Evolutionary conservation across 1,140 invertebrate genomes (phyloP).

Genomic region (Drosophila kikkawai): DNA sequence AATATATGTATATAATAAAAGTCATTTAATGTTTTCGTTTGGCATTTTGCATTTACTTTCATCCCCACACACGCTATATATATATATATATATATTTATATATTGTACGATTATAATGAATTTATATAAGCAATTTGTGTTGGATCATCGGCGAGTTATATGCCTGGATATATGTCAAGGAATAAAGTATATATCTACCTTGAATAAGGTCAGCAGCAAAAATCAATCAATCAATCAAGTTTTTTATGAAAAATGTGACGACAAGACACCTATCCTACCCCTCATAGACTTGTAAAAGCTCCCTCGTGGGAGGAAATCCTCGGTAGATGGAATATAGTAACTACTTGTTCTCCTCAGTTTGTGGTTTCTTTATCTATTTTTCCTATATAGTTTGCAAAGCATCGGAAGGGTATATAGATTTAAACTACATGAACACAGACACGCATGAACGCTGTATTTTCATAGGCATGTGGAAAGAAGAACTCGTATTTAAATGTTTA

Average conservation of each 20-base stretch:
- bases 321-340: neutral
- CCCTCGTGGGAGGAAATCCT: neutral
- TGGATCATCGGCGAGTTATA: constrained; percentile 12
- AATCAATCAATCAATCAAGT: constrained; percentile 32
- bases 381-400: constrained; percentile 61
- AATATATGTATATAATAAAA: constrained; percentile 3
- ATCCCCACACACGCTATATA: constrained; percentile 6
- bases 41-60: constrained; percentile 41
- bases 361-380: constrained; percentile 22
- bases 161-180: constrained; percentile 12
- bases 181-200: constrained; percentile 10
- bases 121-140: constrained; percentile 47
- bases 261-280: neutral
- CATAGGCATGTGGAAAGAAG: constrained; percentile 53
- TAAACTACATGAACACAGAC: constrained; percentile 50
- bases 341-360: constrained; percentile 10
- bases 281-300: neutral
- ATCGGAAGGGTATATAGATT: constrained; percentile 72
- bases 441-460: constrained; percentile 71
- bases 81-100: constrained; percentile 36
- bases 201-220: constrained; percentile 10
- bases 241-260: constrained; percentile 20
- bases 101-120: constrained; percentile 37
- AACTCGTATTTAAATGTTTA: constrained; percentile 77
- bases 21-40: constrained; percentile 29